phyloP scores from a whole-genome alignment of 2,113 vertebrate genomes.

The Himantopus leucocephalus region DNA sequence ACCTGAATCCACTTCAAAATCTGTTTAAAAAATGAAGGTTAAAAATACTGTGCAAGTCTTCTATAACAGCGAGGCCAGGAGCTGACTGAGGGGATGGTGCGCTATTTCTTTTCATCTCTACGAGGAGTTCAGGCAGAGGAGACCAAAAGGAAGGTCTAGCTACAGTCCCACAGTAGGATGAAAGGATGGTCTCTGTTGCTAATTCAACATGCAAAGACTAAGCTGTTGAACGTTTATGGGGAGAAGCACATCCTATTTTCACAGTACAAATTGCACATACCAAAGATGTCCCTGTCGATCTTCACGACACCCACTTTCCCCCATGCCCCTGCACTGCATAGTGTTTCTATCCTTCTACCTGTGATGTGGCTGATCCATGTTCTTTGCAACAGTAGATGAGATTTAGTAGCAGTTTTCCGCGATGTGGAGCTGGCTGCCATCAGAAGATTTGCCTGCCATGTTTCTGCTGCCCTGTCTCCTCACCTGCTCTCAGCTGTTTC shows the following conservation, averaged over 20 bases:
- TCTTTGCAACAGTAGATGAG: not conserved
- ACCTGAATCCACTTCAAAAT: not conserved
- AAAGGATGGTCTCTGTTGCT: not conserved
- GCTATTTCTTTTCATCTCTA: not conserved
- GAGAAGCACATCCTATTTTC: accelerated
- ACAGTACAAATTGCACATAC: not conserved
- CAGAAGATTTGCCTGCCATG: not conserved
- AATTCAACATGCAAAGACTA: not conserved
- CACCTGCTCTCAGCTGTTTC: not conserved
- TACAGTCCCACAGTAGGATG: not conserved
- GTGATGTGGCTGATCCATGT: not conserved
- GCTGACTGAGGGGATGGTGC: not conserved
- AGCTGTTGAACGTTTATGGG: not conserved
- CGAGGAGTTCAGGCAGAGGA: not conserved
- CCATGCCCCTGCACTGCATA: accelerated
- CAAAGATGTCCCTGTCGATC: accelerated
- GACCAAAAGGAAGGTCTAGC: not conserved
- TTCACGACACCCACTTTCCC: not conserved
- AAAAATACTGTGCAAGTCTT: not conserved
- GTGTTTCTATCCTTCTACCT: accelerated
- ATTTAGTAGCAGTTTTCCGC: not conserved
- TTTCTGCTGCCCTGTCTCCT: not conserved
- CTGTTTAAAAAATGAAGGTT: not conserved
- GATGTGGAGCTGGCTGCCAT: not conserved
- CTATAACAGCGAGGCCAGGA: not conserved